Evolutionary conservation across 2,888 invertebrate genomes (phyloP).

Genomic region (Folsomia candida): DNA sequence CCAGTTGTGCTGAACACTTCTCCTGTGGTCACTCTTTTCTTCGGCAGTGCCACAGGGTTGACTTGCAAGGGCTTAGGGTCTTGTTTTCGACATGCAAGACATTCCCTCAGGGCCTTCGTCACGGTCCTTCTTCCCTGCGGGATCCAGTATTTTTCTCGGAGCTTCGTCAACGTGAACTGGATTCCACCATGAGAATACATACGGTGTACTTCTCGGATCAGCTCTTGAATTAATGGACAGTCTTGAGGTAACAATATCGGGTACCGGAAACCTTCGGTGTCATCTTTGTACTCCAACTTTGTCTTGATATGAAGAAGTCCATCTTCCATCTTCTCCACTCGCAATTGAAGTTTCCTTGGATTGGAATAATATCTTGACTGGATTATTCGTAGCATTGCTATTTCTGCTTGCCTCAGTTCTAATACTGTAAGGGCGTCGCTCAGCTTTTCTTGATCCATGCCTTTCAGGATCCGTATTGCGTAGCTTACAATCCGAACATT

Average conservation of each 20-base stretch:
- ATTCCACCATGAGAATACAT: not conserved
- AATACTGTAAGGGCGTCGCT: too few species aligned
- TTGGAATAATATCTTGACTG: too few species aligned
- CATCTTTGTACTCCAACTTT: not conserved
- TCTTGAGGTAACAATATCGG: not conserved
- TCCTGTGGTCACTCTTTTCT: too few species aligned
- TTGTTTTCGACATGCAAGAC: not conserved
- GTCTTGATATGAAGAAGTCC: not conserved
- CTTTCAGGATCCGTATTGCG: too few species aligned
- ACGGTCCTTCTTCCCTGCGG: not conserved
- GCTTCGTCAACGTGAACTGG: not conserved
- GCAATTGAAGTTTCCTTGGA: too few species aligned
- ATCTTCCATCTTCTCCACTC: not conserved
- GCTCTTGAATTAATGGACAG: not conserved
- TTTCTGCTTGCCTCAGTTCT: too few species aligned
- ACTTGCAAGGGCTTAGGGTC: not conserved
- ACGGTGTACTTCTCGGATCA: not conserved
- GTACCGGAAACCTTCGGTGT: not conserved
- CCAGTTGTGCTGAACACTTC: too few species aligned
- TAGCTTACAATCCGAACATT: slow-evolving; percentile 7
- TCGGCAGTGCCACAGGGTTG: too few species aligned
- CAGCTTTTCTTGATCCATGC: not conserved
- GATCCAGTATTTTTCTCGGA: slow-evolving; percentile 6
- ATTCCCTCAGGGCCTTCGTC: not conserved
- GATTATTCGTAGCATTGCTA: too few species aligned